Evolutionary conservation across 2,797 vertebrate species (phyloP).

Genomic region (Garrulus glandarius): DNA sequence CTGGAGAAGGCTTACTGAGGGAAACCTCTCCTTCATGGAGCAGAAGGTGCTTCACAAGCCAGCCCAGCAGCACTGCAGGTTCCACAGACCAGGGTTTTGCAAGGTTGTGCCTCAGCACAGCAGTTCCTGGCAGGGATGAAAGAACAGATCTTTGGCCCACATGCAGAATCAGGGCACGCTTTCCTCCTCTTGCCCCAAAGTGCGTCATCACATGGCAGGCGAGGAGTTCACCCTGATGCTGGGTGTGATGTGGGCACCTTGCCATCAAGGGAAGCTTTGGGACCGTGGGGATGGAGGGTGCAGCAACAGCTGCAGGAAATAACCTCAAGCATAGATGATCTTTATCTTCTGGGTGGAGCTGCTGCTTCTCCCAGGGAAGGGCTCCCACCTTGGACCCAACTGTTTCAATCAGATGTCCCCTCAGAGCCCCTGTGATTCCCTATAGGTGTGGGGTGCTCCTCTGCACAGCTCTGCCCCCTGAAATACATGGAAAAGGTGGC

Average conservation of each 20-base stretch:
- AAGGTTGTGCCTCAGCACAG: neutral
- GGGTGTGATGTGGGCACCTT: neutral
- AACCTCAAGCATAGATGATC: neutral
- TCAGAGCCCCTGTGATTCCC: neutral
- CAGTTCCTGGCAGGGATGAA: neutral
- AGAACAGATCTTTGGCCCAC: neutral
- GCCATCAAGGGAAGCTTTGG: neutral
- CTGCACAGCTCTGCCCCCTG: neutral
- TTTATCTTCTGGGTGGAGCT: neutral
- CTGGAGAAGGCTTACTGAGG: neutral
- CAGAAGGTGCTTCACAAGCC: neutral
- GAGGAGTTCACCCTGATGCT: neutral
- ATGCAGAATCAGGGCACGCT: fast-evolving
- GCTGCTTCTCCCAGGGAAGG: neutral
- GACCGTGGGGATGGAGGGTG: fast-evolving
- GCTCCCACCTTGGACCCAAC: neutral
- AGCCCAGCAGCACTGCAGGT: neutral
- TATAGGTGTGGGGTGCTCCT: neutral
- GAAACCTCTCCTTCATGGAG: neutral
- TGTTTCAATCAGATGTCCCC: neutral
- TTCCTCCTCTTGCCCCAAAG: neutral
- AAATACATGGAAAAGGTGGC: neutral
- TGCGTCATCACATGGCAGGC: neutral
- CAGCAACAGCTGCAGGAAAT: conserved; percentile 24
- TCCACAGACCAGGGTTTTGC: neutral